These are phyloP conservation scores for Nilaparvata lugens DNA, from an alignment of 1,140 invertebrate genomes.

Conservation along the genomic window DNA sequence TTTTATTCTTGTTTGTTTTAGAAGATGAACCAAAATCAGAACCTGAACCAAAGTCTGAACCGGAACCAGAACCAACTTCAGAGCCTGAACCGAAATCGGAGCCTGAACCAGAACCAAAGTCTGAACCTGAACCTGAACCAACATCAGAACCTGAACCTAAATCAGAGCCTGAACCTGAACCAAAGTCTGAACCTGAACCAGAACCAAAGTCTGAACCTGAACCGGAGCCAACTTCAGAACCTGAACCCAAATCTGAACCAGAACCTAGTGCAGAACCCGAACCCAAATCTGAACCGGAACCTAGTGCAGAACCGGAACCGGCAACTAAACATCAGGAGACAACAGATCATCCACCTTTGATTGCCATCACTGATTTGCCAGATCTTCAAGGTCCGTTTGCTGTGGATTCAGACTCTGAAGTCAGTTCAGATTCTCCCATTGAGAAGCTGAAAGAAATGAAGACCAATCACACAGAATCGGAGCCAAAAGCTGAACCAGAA, in stretches of 20 bases:
- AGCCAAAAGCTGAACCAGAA: slow-evolving; percentile 21
- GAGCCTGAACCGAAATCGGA: slow-evolving; percentile 26
- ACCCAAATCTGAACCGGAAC: slow-evolving; percentile 23
- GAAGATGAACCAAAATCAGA: slow-evolving; percentile 20
- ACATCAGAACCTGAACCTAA: slow-evolving; percentile 28
- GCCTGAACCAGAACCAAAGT: slow-evolving; percentile 19
- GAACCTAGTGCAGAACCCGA: slow-evolving; percentile 18
- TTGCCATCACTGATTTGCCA: slow-evolving; percentile 5
- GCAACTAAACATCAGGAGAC: slow-evolving; percentile 19
- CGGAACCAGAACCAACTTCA: slow-evolving; percentile 26
- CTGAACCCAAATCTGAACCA: slow-evolving; percentile 15
- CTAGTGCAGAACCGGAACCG: slow-evolving; percentile 21
- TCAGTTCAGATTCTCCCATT: slow-evolving; percentile 5
- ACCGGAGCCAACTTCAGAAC: slow-evolving; percentile 27
- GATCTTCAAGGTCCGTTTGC: slow-evolving; percentile 7
- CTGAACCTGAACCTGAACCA: slow-evolving; percentile 25
- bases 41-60: slow-evolving; percentile 24
- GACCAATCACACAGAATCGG: slow-evolving; percentile 20
- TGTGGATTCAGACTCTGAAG: slow-evolving; percentile 9
- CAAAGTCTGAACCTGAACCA: slow-evolving; percentile 26
- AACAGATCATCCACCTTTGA: slow-evolving; percentile 19
- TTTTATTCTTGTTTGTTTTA: neutral
- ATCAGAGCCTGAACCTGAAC: slow-evolving; percentile 30
- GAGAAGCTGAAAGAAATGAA: slow-evolving; percentile 14
- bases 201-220: slow-evolving; percentile 31